Evolutionary conservation across 30 jellyfish, hydroid and myxozoan species (phyloP).

Genomic region (Euphysa ruthae): DNA sequence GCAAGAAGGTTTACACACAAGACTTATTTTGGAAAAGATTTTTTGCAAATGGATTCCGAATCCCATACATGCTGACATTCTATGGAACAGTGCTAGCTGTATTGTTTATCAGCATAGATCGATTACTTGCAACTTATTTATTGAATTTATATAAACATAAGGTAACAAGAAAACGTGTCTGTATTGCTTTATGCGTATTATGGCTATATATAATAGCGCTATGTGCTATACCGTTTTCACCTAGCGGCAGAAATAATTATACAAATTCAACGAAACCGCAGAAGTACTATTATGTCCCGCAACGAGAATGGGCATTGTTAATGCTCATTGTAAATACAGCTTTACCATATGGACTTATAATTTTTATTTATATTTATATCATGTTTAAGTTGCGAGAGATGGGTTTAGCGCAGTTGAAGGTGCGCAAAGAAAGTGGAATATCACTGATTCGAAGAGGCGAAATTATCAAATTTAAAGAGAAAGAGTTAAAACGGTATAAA

Average conservation of each 20-base stretch:
- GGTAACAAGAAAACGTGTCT: conserved; percentile 45
- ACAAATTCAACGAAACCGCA: neutral
- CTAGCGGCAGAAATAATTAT: neutral
- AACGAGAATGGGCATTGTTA: conserved; percentile 47
- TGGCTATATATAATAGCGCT: conserved; percentile 59
- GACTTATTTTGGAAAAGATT: conserved; percentile 5
- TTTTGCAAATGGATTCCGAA: conserved; percentile 49
- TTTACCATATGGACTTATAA: conserved; percentile 51
- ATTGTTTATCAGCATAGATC: conserved; percentile 44
- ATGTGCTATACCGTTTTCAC: conserved; percentile 61
- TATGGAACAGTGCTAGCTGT: conserved; percentile 56
- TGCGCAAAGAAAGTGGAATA: conserved; percentile 1
- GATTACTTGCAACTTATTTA: conserved; percentile 53
- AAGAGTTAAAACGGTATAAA: conserved; percentile 19
- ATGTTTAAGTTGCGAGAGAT: conserved; percentile 4
- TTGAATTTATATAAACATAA: conserved; percentile 41
- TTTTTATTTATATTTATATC: conserved; percentile 32
- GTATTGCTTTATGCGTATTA: conserved; percentile 4
- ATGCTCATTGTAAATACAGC: conserved; percentile 68
- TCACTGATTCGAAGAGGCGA: neutral
- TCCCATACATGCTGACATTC: conserved; percentile 66
- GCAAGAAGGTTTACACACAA: conserved; percentile 17
- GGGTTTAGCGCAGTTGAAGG: neutral
- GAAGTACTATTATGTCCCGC: conserved; percentile 31
- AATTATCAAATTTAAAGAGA: neutral